A percentile compares a stretch with the other conserved stretches of the same genome.
Evolutionary conservation across 2,888 invertebrate genomes (phyloP).

Genomic region (Athalia cordata): DNA sequence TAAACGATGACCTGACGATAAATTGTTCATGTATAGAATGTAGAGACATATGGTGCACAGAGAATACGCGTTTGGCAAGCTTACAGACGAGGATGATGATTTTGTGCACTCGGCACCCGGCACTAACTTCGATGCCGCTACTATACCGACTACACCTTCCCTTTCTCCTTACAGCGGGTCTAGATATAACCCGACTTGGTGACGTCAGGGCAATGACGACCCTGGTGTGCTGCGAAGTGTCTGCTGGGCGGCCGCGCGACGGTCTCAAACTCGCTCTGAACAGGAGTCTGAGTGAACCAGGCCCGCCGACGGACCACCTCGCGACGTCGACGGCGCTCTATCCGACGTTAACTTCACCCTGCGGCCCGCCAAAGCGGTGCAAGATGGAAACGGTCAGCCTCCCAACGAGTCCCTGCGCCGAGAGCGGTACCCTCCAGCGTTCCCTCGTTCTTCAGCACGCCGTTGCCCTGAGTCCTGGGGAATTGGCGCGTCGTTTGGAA

Average conservation of each 20-base stretch:
- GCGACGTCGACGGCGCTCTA: constrained; percentile 61
- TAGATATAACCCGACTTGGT: constrained; percentile 65
- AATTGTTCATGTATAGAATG: neutral
- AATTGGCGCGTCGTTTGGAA: constrained; percentile 73
- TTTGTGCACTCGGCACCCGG: constrained; percentile 43
- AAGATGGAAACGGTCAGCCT: constrained; percentile 76
- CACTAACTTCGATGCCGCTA: constrained; percentile 22
- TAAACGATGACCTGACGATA: neutral
- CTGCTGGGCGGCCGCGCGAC: constrained; percentile 74
- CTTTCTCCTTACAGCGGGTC: constrained; percentile 64
- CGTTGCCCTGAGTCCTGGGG: constrained; percentile 75
- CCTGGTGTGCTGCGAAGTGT: constrained; percentile 74
- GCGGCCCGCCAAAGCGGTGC: constrained; percentile 74
- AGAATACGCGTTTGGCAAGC: constrained; percentile 13
- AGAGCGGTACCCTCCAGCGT: constrained; percentile 75
- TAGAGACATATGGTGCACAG: neutral
- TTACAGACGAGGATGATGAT: constrained; percentile 15
- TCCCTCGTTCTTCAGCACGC: constrained; percentile 75
- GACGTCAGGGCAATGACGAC: constrained; percentile 71
- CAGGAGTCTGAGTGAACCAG: constrained; percentile 77
- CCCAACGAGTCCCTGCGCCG: constrained; percentile 77
- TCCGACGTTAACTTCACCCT: constrained; percentile 55
- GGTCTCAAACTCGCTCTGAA: constrained; percentile 77
- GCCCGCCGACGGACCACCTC: constrained; percentile 69
- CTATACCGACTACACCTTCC: constrained; percentile 30